Evolutionary conservation across 2,888 invertebrate species (phyloP), one percentile per base, ranked within the genome.

Genomic region (Leptura quadrifasciata): DNA sequence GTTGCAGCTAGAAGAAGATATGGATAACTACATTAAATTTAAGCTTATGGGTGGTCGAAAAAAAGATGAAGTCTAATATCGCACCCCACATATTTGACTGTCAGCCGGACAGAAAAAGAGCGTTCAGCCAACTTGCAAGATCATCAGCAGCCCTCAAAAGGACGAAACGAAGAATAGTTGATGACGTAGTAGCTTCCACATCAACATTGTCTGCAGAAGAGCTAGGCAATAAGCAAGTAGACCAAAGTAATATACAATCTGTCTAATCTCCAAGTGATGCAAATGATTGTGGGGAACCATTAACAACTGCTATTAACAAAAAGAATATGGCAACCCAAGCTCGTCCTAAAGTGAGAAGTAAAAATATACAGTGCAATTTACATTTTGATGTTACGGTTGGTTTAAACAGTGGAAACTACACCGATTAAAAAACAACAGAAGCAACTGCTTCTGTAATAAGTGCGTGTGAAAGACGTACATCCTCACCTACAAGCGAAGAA

Each of bases 41-140:
- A n/a, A n/a, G n/a, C n/a, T n/a, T n/a, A n/a, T n/a, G n/a, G n/a
- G n/a, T n/a, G n/a, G n/a, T n/a, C n/a, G n/a, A n/a, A n/a, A n/a
- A n/a, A n/a, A n/a, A 63, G 27, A 72, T 82, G 27, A 80, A 82
- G 47, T 52, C 67, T 15, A 47, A 60, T 54, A 77, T 78, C 35
- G 76, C 79, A 18, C 80, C 82, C n/a, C 82, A 82, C 21, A 79
- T 76, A 71, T 82, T 82, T 75, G 75, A 78, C 18, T 81, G 81
- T 20, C 79, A 80, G 47, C 35, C 69, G 15, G 79, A 79, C 39
- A 74, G 77, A 64, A 81, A 80, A 76, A 76, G 68, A 76, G 27
- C 74, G 57, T 75, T 52, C 31, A 61, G 52, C 65, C 57, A 75
- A 31, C 20, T 39, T 63, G n/a, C 54, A 17, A 64, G 70, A n/a